Evolutionary conservation across 2,797 vertebrate species (phyloP), one percentile per base, ranked within the genome.

Genomic region (Galaxias olidus): DNA sequence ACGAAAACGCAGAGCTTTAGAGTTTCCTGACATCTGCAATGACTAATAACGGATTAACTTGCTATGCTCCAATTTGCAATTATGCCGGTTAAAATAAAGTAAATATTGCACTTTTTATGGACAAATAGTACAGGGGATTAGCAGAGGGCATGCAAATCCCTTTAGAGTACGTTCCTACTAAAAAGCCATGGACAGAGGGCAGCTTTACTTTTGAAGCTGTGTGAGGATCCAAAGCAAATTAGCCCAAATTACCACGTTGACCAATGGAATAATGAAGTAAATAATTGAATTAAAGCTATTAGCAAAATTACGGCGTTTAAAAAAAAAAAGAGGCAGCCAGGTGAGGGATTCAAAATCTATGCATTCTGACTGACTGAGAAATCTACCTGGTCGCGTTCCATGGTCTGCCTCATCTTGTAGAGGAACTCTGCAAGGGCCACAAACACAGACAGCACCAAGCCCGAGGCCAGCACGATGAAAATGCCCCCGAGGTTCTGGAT

Each of bases 401-500:
- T 94, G 0, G 95, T 99, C 79, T 98, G 98, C 71, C 96, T 92
- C 55, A 98, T 93, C 76, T 98, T 98, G 91, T 99, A 99, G 85
- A 98, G 83, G 73, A 99, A 99, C 89, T 99, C 98, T 62, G 96
- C 96, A 67, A 99, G 92, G 14, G 98, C 98, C 84, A 99, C 97
- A 1, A 99, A 94, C 76, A 99, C 93, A 0, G 98, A 99, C 2
- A 99, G 93, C 77, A 98, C 94, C 59, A 99, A 88, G 30, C 98
- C 98, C 0, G 95, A 98, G 0, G 97, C 98, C 86, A 99, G 77
- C 56, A 99, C 96, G 5, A 99, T 98, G 89, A 99, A 99, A 85
- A 99, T 96, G 48, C 98, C 98, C 0, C 97, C 98, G 0, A 99
- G 96, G 86, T 98, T 99, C 75, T 99, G 98, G 81, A 99, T 94